Evolutionary conservation across 2,888 invertebrate genomes (phyloP), one percentile per base, ranked within the genome.

Genomic region (Priocnemis perturbator): DNA sequence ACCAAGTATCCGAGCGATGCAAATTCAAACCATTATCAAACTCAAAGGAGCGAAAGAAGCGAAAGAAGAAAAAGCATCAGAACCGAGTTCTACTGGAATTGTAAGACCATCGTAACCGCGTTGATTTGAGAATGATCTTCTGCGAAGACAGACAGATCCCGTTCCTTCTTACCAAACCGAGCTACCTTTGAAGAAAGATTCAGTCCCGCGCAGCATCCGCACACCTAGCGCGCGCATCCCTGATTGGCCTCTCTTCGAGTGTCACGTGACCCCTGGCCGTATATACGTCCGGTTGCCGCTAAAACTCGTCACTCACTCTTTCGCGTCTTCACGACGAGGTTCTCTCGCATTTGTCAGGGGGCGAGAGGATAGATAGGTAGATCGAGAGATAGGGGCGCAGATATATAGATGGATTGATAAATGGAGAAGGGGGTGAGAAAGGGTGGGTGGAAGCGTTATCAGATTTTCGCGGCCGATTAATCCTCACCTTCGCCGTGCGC

Each of bases 281-380:
- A 81, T 82, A 82, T 82, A 78, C 78, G 66, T 59, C 19, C 63
- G 56, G 61, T 66, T 55, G 57, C 58, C 65, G 73, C 70, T 60
- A 67, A 81, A 74, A 79, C 71, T 81, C 71, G 64, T 67, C 81
- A 83, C 73, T 83, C 68, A 72, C 78, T 83, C 81, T 78, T 79
- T 79, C 71, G 76, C 67, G 77, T 72, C 71, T 74, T 78, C 67
- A 58, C 73, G 67, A 73, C 61, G 69, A 77, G 72, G 77, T 78
- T 64, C 67, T 45, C 55, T 63, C 52, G 20, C 23, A 37, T 58
- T 44, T 65, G 67, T 55, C 44, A 52, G 47, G 52, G 26, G n/a
- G n/a, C n/a, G 45, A 55, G 30, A 50, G 3, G n/a, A 60, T 30
- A 53, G 14, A 52, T 14, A 21, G 17, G 19, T 15, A n/a, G 17